phyloP scores from a whole-genome alignment of 1,140 invertebrate species.

The Samia ricini region DNA sequence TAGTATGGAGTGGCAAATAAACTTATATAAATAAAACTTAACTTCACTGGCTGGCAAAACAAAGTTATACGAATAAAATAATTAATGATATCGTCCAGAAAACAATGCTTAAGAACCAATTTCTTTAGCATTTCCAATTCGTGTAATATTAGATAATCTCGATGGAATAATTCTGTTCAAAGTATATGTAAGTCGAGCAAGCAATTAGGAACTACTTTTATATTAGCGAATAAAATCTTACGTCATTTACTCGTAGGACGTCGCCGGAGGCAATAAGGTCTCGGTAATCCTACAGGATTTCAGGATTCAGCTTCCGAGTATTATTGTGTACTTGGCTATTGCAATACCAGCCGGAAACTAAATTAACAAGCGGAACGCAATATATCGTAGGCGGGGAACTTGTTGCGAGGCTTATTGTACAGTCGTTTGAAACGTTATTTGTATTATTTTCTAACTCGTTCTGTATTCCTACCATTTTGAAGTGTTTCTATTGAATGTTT shows the following conservation, averaged over 20 bases:
- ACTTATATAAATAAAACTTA: too few relatives aligned
- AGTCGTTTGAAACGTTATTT: slow-evolving; percentile 2
- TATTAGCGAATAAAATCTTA: slow-evolving; percentile 46
- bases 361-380: slow-evolving; percentile 54
- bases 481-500: not conserved
- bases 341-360: slow-evolving; percentile 33
- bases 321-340: slow-evolving; percentile 41
- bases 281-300: slow-evolving; percentile 57
- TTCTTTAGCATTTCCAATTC: too few relatives aligned
- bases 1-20: not conserved
- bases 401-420: slow-evolving; percentile 22
- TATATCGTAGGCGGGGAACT: slow-evolving; percentile 34
- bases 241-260: slow-evolving; percentile 33
- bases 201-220: slow-evolving; percentile 25
- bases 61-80: too few relatives aligned
- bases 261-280: slow-evolving; percentile 51
- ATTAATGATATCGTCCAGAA: too few relatives aligned
- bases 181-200: slow-evolving; percentile 4
- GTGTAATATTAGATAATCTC: too few relatives aligned
- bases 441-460: not conserved
- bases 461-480: not conserved
- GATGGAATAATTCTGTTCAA: slow-evolving; percentile 8
- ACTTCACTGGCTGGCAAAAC: too few relatives aligned
- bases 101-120: too few relatives aligned
- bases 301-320: slow-evolving; percentile 39